A percentile compares a stretch with the other conserved stretches of the same genome.
Evolutionary conservation across 64 coral and sea anemone genomes (phyloP).

Genomic region (Pocillopora damicornis): DNA sequence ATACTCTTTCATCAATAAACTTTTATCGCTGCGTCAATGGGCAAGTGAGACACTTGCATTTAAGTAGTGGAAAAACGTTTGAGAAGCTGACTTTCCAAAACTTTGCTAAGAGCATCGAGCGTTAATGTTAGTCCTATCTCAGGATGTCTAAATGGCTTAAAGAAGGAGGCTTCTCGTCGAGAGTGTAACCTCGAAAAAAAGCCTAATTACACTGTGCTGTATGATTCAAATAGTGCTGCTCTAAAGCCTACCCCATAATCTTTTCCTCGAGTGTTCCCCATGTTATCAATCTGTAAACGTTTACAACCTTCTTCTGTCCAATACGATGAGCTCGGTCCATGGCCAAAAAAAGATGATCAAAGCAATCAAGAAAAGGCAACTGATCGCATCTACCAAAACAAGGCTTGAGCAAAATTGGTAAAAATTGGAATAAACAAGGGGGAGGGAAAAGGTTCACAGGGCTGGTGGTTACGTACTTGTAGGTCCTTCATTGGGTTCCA

Average conservation of each 20-base stretch:
- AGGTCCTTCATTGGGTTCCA: conserved; percentile 99
- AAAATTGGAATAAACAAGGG: neutral
- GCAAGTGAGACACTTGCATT: too few relatives aligned
- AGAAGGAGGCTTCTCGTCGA: too few relatives aligned
- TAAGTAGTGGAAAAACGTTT: too few relatives aligned
- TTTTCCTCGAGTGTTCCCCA: conserved; percentile 97
- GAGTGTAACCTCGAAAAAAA: too few relatives aligned
- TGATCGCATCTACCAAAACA: neutral
- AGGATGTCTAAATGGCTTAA: too few relatives aligned
- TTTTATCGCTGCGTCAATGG: too few relatives aligned
- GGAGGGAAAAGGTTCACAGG: neutral
- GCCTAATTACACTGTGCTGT: too few relatives aligned
- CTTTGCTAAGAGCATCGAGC: too few relatives aligned
- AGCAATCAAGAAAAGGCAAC: neutral
- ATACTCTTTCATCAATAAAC: too few relatives aligned
- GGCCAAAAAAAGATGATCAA: conserved; percentile 43
- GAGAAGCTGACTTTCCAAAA: too few relatives aligned
- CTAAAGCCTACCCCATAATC: conserved; percentile 92
- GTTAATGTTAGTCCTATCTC: too few relatives aligned
- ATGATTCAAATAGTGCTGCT: too few relatives aligned
- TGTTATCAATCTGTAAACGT: conserved; percentile 93
- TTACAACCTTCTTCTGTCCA: conserved; percentile 95
- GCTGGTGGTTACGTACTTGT: conserved; percentile 44
- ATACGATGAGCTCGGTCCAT: conserved; percentile 98
- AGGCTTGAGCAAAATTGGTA: neutral